phyloP scores from a whole-genome alignment of 2,888 invertebrate species.

The Melanchra persicariae region DNA sequence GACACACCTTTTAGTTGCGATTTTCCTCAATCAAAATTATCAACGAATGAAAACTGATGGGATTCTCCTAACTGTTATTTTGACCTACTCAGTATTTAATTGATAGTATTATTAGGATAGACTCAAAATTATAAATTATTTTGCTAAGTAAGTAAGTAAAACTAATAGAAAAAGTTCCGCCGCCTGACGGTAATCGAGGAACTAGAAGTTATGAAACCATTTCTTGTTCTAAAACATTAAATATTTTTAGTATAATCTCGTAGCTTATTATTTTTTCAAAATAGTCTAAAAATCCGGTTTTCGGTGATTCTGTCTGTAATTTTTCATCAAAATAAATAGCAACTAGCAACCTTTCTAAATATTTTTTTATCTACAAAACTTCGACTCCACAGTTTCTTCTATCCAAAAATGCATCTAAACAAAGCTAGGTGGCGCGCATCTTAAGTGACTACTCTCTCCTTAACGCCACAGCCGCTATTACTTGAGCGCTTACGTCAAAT shows the following conservation, averaged over 20 bases:
- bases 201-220: neutral
- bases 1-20: neutral
- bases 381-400: slow-evolving; percentile 69
- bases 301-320: neutral
- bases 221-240: neutral
- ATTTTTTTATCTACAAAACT: neutral
- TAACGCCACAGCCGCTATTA: slow-evolving; percentile 45
- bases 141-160: no score
- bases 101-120: no score
- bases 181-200: no score
- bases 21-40: slow-evolving; percentile 43
- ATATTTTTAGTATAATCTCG: neutral
- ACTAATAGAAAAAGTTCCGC: no score
- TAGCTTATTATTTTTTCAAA: neutral
- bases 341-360: neutral
- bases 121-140: neutral
- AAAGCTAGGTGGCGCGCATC: slow-evolving; percentile 80
- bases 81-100: neutral
- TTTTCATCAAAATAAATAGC: neutral
- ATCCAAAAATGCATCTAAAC: slow-evolving; percentile 81
- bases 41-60: neutral
- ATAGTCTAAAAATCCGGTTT: neutral
- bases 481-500: slow-evolving; percentile 64
- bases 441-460: slow-evolving; percentile 80
- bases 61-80: slow-evolving; percentile 10